Base-by-base conservation (phyloP, 1,140 invertebrate genomes). In the Muscidifurax raptorellus region DNA sequence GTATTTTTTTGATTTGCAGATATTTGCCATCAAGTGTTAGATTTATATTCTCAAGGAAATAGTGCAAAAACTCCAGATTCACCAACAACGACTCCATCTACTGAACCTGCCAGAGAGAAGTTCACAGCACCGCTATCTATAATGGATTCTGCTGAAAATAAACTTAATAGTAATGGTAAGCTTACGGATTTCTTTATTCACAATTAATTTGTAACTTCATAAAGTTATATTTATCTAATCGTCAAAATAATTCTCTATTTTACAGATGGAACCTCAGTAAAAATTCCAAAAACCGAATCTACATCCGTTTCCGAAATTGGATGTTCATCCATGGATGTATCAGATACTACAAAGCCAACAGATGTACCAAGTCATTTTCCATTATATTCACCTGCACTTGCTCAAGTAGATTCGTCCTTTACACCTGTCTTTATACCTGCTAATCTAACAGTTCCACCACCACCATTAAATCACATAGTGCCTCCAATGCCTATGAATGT, bases 11-110 rank as follows among this genome's bases (percentile, higher is more conserved):
- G 18, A 85, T 74, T 86, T 88, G 7, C 90, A 96, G 98, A 99
- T 93, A 99, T 99, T 87, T 99, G 98, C 90, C 98, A 99, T 94
- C 98, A 99, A 94, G 97, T 98, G 27, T 93, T 99, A 87, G 98
- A 99, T 93, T 92, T 97, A 85, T 97, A 97, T 92, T 96, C 96
- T 7, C 95, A 96, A 89, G 94, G 96, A 66, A 94, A 95, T 83
- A 94, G 94, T 82, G 85, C 91, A 7, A 90, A 92, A 18, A 92
- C 94, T 15, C 94, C 94, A 9, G 95, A 96, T 87, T 96, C 95
- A 44, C 96, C 96, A 64, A 92, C 95, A 1, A 90, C 93, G 83
- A 91, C 92, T 87, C 93, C 94, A 72, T 91, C 94, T 22, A 94
- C 87, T 67, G 90, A 92, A 79, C 74, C 87, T n/a, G 87, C 86